Conservation (phyloP, 2,888 invertebrate species). For the Spilosoma lubricipeda region DNA sequence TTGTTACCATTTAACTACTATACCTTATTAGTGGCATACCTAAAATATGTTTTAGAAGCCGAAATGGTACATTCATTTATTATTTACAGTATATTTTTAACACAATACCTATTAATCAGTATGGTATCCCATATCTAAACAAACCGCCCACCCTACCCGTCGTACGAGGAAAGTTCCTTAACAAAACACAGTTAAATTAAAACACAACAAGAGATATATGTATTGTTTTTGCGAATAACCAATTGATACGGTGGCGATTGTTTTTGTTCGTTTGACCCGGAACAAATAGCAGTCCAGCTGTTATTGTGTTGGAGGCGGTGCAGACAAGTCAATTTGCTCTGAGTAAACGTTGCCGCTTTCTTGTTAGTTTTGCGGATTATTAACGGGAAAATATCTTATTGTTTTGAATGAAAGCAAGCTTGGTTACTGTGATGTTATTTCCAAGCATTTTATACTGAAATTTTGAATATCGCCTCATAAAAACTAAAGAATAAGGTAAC, state of each 20-base stretch:
- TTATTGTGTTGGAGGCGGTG: constrained; percentile 16
- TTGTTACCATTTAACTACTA: no score
- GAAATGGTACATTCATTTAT: no score
- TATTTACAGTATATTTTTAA: no score
- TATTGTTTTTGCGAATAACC: constrained; percentile 4
- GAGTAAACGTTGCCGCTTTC: neutral
- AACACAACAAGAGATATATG: constrained; percentile 35
- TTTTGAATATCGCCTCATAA: neutral
- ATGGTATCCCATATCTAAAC: neutral
- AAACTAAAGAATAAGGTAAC: no score
- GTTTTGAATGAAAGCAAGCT: neutral
- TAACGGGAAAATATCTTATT: neutral
- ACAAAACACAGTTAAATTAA: constrained; percentile 52
- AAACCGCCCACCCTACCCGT: neutral
- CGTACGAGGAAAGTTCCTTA: constrained; percentile 39
- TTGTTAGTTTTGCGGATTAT: neutral
- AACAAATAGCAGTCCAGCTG: constrained; percentile 36
- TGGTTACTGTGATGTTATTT: neutral
- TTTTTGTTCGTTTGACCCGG: constrained; percentile 45
- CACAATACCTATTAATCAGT: neutral
- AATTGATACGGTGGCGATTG: constrained; percentile 34
- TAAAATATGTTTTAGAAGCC: no score
- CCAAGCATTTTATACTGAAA: neutral
- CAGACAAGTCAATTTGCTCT: constrained; percentile 4
- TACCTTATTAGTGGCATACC: no score